Percentiles rank a stretch among this genome's conserved stretches.
phyloP scores from a whole-genome alignment of 2,888 invertebrate species.

The Drosophila stalkeri region DNA sequence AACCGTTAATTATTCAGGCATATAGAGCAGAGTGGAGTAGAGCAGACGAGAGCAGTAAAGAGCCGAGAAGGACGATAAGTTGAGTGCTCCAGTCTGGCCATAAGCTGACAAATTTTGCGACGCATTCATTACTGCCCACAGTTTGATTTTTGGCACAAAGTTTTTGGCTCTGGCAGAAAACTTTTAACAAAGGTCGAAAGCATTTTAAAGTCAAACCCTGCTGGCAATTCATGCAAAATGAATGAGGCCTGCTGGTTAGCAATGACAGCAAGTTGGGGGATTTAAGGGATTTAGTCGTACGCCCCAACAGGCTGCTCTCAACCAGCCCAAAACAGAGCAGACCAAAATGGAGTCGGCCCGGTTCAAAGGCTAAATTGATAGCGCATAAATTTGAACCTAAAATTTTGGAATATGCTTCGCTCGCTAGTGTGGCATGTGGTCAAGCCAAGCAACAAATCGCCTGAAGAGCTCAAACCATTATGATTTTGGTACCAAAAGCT shows the following conservation, averaged over 20 bases:
- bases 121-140: conserved; percentile 70
- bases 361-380: conserved; percentile 65
- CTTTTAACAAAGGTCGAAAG: conserved; percentile 75
- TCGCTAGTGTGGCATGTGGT: conserved; percentile 58
- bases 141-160: conserved; percentile 71
- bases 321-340: background rate
- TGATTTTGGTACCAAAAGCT: conserved; percentile 26
- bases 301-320: conserved; percentile 22
- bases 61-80: background rate
- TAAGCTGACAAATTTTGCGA: conserved; percentile 51
- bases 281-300: conserved; percentile 63
- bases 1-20: conserved; percentile 73
- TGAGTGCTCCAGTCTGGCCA: conserved; percentile 10
- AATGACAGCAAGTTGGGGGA: conserved; percentile 53
- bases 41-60: background rate
- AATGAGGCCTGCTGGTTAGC: conserved; percentile 64
- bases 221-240: conserved; percentile 71
- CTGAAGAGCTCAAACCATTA: conserved; percentile 38
- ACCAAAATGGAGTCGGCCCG: conserved; percentile 8
- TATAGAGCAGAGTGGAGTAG: background rate
- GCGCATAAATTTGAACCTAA: conserved; percentile 65
- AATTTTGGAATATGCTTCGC: conserved; percentile 52
- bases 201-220: conserved; percentile 73
- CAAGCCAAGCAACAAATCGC: conserved; percentile 55
- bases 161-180: conserved; percentile 57